A percentile compares a stretch with the other conserved stretches of the same genome.
Conservation (phyloP, 2,797 vertebrate genomes). For the Eupleurogrammus muticus region DNA sequence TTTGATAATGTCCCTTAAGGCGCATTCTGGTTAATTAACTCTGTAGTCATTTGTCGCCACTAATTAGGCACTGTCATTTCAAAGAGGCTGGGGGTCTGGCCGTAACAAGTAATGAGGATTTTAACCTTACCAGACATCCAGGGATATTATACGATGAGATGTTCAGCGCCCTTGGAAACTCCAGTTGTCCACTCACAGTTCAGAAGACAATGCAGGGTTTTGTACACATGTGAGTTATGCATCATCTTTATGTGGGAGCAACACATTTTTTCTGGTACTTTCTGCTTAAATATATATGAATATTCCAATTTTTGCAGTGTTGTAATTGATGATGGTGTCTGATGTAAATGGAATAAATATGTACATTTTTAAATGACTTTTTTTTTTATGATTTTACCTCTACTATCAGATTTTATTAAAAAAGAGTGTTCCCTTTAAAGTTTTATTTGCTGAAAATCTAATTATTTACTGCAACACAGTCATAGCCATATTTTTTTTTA, state of each 20-base stretch:
- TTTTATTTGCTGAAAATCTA: conserved; percentile 2
- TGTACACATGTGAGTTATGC: neutral
- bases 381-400: neutral
- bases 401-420: neutral
- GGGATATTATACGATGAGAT: conserved; percentile 43
- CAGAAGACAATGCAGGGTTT: conserved; percentile 21
- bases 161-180: conserved; percentile 40
- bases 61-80: conserved; percentile 83
- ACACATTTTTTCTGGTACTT: neutral
- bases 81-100: conserved; percentile 76
- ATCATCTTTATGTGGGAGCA: conserved; percentile 5
- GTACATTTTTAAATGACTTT: conserved; percentile 4
- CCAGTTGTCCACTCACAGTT: conserved; percentile 22
- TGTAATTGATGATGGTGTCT: neutral
- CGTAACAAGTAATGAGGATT: conserved; percentile 82
- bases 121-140: conserved; percentile 77
- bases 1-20: conserved; percentile 81
- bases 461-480: neutral
- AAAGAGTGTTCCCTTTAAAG: neutral
- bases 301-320: neutral
- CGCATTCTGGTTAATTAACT: conserved; percentile 83
- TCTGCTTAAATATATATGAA: neutral
- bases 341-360: neutral
- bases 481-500: neutral
- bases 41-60: conserved; percentile 76